phyloP scores from a whole-genome alignment of 2,797 vertebrate species.

The Limnodromus scolopaceus region DNA sequence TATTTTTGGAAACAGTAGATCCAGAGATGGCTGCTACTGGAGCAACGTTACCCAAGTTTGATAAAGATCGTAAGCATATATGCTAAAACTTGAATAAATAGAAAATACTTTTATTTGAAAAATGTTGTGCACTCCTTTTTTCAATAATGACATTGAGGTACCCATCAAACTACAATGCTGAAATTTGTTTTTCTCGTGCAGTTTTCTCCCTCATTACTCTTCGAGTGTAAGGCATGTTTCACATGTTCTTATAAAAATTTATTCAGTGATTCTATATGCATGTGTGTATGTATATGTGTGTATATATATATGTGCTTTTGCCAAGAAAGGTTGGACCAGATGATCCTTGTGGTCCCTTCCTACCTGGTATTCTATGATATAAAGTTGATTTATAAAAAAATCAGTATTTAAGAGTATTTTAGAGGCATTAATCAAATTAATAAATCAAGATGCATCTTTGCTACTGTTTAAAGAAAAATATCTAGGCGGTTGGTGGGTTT shows the following conservation, averaged over 20 bases:
- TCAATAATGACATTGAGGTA: rapidly evolving
- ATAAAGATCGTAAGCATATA: constrained; percentile 96
- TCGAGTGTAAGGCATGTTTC: not conserved
- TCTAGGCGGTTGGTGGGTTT: not conserved
- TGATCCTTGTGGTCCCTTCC: not conserved
- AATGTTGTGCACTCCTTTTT: not conserved
- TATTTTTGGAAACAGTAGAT: constrained; percentile 99
- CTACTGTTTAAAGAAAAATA: not conserved
- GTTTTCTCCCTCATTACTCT: not conserved
- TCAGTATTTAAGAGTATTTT: not conserved
- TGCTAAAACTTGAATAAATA: not conserved
- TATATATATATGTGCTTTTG: not conserved
- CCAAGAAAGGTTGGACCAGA: not conserved
- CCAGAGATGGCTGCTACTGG: constrained; percentile 98
- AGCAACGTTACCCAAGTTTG: constrained; percentile 97
- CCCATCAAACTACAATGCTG: not conserved
- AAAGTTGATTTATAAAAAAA: not conserved
- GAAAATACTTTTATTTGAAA: not conserved
- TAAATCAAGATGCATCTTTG: not conserved
- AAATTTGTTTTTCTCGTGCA: not conserved
- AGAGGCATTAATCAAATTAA: not conserved
- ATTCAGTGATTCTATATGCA: too few species aligned
- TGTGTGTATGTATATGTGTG: too few species aligned
- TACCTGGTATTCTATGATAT: not conserved
- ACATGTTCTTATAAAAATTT: too few species aligned